A percentile compares a stretch with the other conserved stretches of the same genome.
These are phyloP conservation scores for Oryzias sinensis DNA, from an alignment of 2,797 vertebrate species.

Conservation along the genomic window DNA sequence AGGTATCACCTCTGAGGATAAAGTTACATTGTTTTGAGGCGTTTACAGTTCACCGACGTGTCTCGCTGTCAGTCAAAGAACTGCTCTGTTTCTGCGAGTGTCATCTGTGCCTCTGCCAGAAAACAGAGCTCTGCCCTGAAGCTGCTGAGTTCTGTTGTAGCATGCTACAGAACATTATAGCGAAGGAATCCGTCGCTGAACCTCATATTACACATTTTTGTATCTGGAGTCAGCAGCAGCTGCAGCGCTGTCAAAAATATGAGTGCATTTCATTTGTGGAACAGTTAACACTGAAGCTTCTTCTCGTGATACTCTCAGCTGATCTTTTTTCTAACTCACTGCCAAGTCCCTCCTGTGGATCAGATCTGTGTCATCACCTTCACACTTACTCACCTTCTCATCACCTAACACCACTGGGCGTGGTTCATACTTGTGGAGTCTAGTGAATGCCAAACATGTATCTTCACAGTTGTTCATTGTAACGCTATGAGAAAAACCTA, in stretches of 20 bases:
- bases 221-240: slow-evolving; percentile 5
- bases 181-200: slow-evolving; percentile 19
- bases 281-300: no score
- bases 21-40: slow-evolving; percentile 50
- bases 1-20: slow-evolving; percentile 37
- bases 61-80: slow-evolving; percentile 45
- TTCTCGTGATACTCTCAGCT: no score
- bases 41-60: slow-evolving; percentile 28
- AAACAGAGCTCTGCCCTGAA: slow-evolving; percentile 26
- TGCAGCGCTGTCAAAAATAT: neutral
- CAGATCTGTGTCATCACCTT: no score
- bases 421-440: no score
- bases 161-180: slow-evolving; percentile 33
- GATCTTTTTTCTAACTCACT: no score
- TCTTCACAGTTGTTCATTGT: no score
- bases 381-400: no score
- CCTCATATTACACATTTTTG: slow-evolving; percentile 8
- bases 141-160: slow-evolving; percentile 42
- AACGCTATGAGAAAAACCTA: no score
- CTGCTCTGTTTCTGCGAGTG: slow-evolving; percentile 33
- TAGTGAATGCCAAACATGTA: no score
- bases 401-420: no score
- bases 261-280: neutral
- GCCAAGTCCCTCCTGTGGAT: no score
- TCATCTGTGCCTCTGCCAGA: slow-evolving; percentile 25